Percentiles rank a stretch among this genome's conserved stretches.
Conservation (phyloP, 1,140 invertebrate species). For the Lucilia sericata region DNA sequence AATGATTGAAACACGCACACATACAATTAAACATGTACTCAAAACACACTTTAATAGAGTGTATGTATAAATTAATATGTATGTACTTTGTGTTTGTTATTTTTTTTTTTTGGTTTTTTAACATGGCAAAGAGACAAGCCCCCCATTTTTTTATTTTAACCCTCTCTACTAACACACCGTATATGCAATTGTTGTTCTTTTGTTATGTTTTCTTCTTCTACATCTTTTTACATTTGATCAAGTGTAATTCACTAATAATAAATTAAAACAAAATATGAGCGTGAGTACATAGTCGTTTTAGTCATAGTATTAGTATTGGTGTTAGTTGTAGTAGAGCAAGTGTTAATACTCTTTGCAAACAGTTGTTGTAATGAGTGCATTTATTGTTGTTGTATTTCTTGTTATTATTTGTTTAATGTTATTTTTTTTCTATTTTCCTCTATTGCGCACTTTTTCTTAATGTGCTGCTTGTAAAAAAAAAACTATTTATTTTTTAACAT, state of each 20-base stretch:
- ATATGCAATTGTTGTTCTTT: not conserved
- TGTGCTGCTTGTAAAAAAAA: not conserved
- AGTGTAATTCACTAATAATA: not conserved
- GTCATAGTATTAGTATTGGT: too few relatives aligned
- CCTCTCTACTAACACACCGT: not conserved
- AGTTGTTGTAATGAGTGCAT: not conserved
- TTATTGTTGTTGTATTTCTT: not conserved
- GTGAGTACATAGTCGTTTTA: too few relatives aligned
- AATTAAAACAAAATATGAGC: not conserved
- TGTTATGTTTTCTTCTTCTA: not conserved
- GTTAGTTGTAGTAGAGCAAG: too few relatives aligned
- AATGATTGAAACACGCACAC: not conserved
- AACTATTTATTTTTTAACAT: too few relatives aligned
- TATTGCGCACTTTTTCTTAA: not conserved
- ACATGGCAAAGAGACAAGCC: conserved; percentile 6
- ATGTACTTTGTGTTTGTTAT: not conserved
- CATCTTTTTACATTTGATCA: not conserved
- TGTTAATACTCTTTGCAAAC: too few relatives aligned
- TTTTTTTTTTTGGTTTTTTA: not conserved
- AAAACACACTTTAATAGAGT: not conserved
- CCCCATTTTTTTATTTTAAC: not conserved
- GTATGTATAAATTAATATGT: not conserved
- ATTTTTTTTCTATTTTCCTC: not conserved
- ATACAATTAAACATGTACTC: too few relatives aligned
- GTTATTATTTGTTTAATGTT: not conserved